Percentiles rank a stretch among this genome's conserved stretches.
These are phyloP conservation scores for Empis livida DNA, from an alignment of 2,888 invertebrate genomes.

Conservation along the genomic window DNA sequence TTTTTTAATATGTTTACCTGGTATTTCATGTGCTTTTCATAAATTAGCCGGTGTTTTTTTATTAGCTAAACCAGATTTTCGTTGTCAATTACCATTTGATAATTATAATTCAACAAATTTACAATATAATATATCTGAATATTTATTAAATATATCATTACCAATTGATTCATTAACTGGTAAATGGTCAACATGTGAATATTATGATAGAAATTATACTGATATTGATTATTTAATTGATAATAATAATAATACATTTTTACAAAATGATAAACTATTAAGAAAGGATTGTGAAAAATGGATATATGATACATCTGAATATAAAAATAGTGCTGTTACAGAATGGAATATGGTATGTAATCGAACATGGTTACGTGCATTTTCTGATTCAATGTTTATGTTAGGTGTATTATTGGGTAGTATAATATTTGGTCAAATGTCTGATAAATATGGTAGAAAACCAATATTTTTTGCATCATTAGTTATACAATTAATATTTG, in stretches of 20 bases:
- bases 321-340: slow-evolving; percentile 48
- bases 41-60: slow-evolving; percentile 60
- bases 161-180: slow-evolving; percentile 39
- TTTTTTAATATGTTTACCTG: slow-evolving; percentile 53
- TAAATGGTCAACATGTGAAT: slow-evolving; percentile 41
- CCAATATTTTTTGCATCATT: slow-evolving; percentile 59
- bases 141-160: slow-evolving; percentile 39
- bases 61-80: slow-evolving; percentile 49
- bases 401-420: slow-evolving; percentile 60
- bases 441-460: slow-evolving; percentile 58
- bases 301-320: slow-evolving; percentile 47
- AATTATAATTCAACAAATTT: slow-evolving; percentile 25
- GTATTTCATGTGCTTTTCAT: slow-evolving; percentile 59
- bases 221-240: neutral
- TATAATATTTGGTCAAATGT: slow-evolving; percentile 56
- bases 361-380: slow-evolving; percentile 46
- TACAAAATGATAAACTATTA: too few relatives aligned
- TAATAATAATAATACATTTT: neutral
- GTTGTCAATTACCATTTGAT: slow-evolving; percentile 49
- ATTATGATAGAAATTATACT: slow-evolving; percentile 19
- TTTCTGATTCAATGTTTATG: slow-evolving; percentile 52
- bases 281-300: slow-evolving; percentile 39
- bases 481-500: slow-evolving; percentile 54
- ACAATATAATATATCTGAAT: slow-evolving; percentile 21
- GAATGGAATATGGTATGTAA: slow-evolving; percentile 60